Evolutionary conservation across 2,113 vertebrate genomes (phyloP).

Genomic region (Silurus glanis): DNA sequence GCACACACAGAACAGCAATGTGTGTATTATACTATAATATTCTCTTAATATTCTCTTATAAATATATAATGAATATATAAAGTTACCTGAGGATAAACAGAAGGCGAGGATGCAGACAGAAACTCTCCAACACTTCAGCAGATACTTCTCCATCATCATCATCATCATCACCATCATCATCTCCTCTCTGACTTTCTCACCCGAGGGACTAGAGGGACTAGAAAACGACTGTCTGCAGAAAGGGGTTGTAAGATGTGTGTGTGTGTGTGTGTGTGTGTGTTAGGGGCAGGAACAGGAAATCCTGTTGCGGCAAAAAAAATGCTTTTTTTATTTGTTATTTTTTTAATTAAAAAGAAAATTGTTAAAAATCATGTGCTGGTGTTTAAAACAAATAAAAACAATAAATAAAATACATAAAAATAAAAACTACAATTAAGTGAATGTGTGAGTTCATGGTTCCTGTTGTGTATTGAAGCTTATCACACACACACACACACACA

Average conservation of each 20-base stretch:
- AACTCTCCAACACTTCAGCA: neutral
- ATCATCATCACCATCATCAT: too few species aligned
- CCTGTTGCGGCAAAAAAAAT: neutral
- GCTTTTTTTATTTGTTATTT: too few species aligned
- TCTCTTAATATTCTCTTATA: neutral
- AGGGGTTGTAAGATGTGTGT: too few species aligned
- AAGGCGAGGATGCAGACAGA: neutral
- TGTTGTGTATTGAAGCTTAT: neutral
- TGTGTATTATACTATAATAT: neutral
- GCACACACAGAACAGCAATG: neutral
- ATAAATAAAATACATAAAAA: too few species aligned
- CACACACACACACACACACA: neutral
- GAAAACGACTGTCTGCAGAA: neutral
- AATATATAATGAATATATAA: neutral
- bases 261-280: neutral
- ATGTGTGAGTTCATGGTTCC: neutral
- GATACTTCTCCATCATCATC: neutral
- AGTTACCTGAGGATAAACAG: slow-evolving; percentile 32
- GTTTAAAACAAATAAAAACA: too few species aligned
- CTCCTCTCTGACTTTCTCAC: neutral
- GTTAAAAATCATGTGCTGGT: too few species aligned
- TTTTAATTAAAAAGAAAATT: too few species aligned
- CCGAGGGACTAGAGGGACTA: neutral
- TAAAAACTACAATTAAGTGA: too few species aligned
- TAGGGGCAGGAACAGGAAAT: slow-evolving; percentile 31